Percentiles rank a stretch among this genome's conserved stretches.
Conservation (phyloP, 2,888 invertebrate species). For the Drosophila macrospina region DNA sequence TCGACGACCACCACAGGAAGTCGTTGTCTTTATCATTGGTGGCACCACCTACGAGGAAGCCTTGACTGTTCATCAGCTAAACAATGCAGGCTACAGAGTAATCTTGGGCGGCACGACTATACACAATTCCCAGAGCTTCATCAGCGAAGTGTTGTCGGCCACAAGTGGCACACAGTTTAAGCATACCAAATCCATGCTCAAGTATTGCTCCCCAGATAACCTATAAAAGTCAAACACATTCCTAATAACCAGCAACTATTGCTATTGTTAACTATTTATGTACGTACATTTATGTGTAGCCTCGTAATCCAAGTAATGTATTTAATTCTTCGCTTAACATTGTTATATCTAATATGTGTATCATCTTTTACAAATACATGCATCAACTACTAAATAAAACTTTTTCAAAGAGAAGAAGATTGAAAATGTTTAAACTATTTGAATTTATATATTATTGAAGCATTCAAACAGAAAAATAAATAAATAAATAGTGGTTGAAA, state of each 20-base stretch:
- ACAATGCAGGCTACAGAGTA: constrained; percentile 90
- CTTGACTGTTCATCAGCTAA: constrained; percentile 92
- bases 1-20: constrained; percentile 92
- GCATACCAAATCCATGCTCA: constrained; percentile 90
- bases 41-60: constrained; percentile 99
- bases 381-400: background rate
- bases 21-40: constrained; percentile 98
- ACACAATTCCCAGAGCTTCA: constrained; percentile 94
- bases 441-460: no score
- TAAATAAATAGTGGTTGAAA: background rate
- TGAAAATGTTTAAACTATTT: background rate
- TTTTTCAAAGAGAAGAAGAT: constrained; percentile 1
- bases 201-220: constrained; percentile 88
- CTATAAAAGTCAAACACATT: constrained; percentile 62
- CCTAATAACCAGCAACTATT: constrained; percentile 28
- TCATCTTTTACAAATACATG: constrained; percentile 37
- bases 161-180: constrained; percentile 89
- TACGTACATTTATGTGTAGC: constrained; percentile 36
- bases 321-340: constrained; percentile 19
- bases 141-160: constrained; percentile 90
- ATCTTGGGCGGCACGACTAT: constrained; percentile 96
- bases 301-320: constrained; percentile 36
- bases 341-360: constrained; percentile 42
- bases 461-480: no score
- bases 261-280: constrained; percentile 72